phyloP scores from a whole-genome alignment of 2,888 invertebrate genomes.

The Loripinus fragilis region DNA sequence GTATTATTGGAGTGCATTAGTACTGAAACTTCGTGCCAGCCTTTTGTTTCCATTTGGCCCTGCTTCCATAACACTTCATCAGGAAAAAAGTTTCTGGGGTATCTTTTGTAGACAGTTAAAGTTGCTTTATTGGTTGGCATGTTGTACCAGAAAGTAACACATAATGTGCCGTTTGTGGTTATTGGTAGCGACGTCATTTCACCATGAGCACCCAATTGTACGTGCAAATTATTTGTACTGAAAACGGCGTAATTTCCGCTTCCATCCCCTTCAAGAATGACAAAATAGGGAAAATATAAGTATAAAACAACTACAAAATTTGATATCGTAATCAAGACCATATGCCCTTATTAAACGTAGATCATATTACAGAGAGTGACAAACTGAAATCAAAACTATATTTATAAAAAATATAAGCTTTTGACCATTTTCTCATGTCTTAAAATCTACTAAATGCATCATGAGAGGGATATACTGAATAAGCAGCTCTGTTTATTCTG shows the following conservation, averaged over 20 bases:
- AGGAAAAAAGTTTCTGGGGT: slow-evolving; percentile 8
- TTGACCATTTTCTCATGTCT: no score
- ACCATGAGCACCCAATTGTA: slow-evolving; percentile 27
- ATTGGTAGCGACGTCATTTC: slow-evolving; percentile 30
- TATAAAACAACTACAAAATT: no score
- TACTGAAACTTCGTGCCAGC: slow-evolving; percentile 37
- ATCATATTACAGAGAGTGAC: no score
- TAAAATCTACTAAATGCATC: no score
- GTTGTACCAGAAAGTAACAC: slow-evolving; percentile 43
- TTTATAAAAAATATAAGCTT: no score
- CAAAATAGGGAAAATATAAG: no score
- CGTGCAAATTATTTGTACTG: slow-evolving; percentile 38
- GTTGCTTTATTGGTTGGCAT: slow-evolving; percentile 34
- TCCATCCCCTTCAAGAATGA: slow-evolving; percentile 23
- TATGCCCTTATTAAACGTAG: no score
- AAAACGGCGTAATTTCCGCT: slow-evolving; percentile 36
- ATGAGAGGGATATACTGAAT: no score
- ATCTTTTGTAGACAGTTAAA: slow-evolving; percentile 22
- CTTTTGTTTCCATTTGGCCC: slow-evolving; percentile 13
- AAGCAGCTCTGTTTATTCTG: no score
- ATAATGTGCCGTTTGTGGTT: neutral
- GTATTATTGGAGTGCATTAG: slow-evolving; percentile 19
- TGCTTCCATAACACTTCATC: slow-evolving; percentile 31
- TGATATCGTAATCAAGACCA: no score
- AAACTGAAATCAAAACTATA: no score